Conservation (phyloP, 2,888 invertebrate species). For the Bembecia ichneumoniformis region DNA sequence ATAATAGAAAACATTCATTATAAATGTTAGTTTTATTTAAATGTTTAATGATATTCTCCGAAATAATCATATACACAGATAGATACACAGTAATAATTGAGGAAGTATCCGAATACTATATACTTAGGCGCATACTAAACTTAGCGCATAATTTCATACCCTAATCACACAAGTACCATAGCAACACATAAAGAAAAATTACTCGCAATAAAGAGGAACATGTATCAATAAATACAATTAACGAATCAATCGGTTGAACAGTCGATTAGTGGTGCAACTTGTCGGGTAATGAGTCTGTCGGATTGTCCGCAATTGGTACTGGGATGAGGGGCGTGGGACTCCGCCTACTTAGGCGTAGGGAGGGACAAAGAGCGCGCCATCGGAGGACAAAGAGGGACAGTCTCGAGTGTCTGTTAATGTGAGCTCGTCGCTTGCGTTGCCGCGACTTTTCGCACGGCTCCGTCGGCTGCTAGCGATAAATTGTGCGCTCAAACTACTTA, state of each 20-base stretch:
- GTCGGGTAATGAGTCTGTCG: slow-evolving; percentile 37
- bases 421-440: slow-evolving; percentile 51
- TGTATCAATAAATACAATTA: slow-evolving; percentile 61
- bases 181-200: background rate
- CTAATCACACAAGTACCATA: too few relatives aligned
- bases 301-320: slow-evolving; percentile 3
- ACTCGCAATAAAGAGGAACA: slow-evolving; percentile 15
- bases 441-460: background rate
- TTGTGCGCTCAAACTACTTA: too few relatives aligned
- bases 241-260: slow-evolving; percentile 45
- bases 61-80: too few relatives aligned
- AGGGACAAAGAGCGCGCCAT: slow-evolving; percentile 41
- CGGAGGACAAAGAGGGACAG: slow-evolving; percentile 61
- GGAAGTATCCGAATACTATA: too few relatives aligned
- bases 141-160: too few relatives aligned
- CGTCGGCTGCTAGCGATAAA: background rate
- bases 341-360: slow-evolving; percentile 59
- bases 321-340: slow-evolving; percentile 26
- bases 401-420: slow-evolving; percentile 49
- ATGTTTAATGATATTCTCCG: too few relatives aligned
- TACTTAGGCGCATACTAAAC: too few relatives aligned
- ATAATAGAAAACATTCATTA: too few relatives aligned
- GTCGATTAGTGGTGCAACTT: slow-evolving; percentile 30
- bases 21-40: too few relatives aligned
- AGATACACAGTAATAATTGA: too few relatives aligned